A percentile compares a stretch with the other conserved stretches of the same genome.
Evolutionary conservation across 2,888 invertebrate genomes (phyloP).

Genomic region (Synanthedon myopaeformis): DNA sequence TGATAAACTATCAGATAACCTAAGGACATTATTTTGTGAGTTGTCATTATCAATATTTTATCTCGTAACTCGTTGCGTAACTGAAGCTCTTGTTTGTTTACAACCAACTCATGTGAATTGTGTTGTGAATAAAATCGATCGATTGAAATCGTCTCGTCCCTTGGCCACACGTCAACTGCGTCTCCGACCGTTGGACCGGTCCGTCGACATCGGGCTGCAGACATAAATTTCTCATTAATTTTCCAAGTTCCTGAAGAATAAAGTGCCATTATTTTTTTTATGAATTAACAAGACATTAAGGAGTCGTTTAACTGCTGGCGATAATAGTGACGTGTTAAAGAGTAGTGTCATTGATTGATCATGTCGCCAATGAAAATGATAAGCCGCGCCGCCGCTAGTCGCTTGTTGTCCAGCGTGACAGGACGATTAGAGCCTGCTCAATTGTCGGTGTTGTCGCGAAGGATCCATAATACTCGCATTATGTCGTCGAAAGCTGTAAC

Average conservation of each 20-base stretch:
- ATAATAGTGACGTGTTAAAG: conserved; percentile 28
- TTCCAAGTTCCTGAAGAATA: neutral
- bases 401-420: conserved; percentile 28
- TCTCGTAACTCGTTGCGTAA: neutral
- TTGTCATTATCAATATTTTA: neutral
- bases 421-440: conserved; percentile 17
- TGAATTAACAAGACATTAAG: neutral
- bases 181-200: neutral
- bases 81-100: neutral
- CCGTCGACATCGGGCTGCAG: too few species aligned
- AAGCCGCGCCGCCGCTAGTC: conserved; percentile 33
- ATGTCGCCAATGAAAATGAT: conserved; percentile 51
- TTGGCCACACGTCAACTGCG: neutral
- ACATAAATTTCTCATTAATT: neutral
- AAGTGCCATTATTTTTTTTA: conserved; percentile 1
- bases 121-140: neutral
- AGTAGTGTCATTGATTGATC: conserved; percentile 42
- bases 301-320: neutral
- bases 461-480: conserved; percentile 16
- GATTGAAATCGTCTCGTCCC: neutral
- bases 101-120: neutral
- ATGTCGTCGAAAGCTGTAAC: conserved; percentile 41
- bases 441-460: conserved; percentile 6
- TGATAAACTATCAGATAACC: neutral
- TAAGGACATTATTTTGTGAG: neutral